These are phyloP conservation scores for Zenarchopterus dispar DNA, from an alignment of 2,797 vertebrate species.

Conservation along the genomic window DNA sequence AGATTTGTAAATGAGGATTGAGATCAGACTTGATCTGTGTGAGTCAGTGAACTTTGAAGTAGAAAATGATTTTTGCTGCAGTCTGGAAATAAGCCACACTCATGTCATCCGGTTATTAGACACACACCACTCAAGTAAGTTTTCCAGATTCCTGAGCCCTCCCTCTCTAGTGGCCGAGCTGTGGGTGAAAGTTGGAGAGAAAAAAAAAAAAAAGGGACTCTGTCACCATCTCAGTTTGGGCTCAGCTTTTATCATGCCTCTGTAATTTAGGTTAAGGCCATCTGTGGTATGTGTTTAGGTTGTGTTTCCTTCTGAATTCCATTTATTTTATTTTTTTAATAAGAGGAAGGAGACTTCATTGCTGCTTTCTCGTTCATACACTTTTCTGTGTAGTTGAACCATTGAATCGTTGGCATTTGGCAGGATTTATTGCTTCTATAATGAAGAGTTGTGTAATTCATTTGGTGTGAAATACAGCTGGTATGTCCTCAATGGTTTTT, in stretches of 20 bases:
- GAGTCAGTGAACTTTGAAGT: conserved; percentile 66
- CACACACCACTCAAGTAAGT: conserved; percentile 27
- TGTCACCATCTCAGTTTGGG: conserved; percentile 32
- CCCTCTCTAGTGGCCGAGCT: conserved; percentile 14
- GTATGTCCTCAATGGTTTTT: neutral
- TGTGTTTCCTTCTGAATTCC: neutral
- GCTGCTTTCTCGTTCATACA: neutral
- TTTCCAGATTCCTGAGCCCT: conserved; percentile 40
- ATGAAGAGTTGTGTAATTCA: neutral
- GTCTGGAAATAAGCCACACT: conserved; percentile 54
- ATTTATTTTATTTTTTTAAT: neutral
- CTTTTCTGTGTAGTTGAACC: neutral
- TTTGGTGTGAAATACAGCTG: neutral
- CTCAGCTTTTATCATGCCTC: conserved; percentile 28
- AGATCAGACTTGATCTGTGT: conserved; percentile 58
- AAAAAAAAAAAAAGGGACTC: conserved; percentile 22
- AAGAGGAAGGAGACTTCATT: neutral
- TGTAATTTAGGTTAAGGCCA: conserved; percentile 36
- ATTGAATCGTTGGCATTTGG: neutral
- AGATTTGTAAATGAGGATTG: neutral
- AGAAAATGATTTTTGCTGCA: conserved; percentile 55
- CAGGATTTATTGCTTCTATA: conserved; percentile 4
- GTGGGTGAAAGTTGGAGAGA: conserved; percentile 8
- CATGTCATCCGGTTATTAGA: conserved; percentile 53
- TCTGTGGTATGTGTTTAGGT: conserved; percentile 23